phyloP scores from a whole-genome alignment of 2,888 invertebrate genomes.

The Nemotelus nigrinus region DNA sequence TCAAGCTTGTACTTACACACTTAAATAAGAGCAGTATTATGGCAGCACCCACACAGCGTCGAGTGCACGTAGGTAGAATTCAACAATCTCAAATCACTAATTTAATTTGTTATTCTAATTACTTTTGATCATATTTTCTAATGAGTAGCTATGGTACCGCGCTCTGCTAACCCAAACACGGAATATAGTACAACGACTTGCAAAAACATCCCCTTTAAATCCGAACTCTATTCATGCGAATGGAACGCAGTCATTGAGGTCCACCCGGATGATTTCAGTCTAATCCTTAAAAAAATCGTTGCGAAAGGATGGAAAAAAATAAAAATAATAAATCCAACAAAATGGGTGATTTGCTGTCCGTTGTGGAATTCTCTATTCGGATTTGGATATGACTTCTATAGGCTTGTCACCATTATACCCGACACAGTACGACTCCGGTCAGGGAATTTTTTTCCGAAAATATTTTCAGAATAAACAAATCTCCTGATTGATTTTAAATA shows the following conservation, averaged over 20 bases:
- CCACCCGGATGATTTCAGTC: neutral
- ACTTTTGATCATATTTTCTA: neutral
- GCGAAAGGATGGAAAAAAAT: constrained; percentile 26
- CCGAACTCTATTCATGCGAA: too few species aligned
- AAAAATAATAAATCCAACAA: constrained; percentile 25
- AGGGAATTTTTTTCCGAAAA: constrained; percentile 38
- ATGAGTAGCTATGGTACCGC: constrained; percentile 1
- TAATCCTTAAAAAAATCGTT: constrained; percentile 37
- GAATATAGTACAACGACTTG: too few species aligned
- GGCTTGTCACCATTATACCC: constrained; percentile 16
- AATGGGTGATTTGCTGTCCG: constrained; percentile 34
- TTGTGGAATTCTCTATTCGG: constrained; percentile 11
- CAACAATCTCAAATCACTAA: constrained; percentile 1
- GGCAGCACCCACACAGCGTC: constrained; percentile 1
- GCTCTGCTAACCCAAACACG: too few species aligned
- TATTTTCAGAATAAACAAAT: constrained; percentile 45
- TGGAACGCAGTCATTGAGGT: too few species aligned
- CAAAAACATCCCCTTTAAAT: too few species aligned
- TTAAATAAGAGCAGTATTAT: neutral
- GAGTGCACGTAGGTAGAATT: neutral
- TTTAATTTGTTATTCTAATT: constrained; percentile 11
- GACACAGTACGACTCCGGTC: neutral
- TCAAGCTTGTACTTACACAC: neutral
- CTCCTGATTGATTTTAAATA: constrained; percentile 45
- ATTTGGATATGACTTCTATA: neutral